These are phyloP conservation scores for Galerucella pusilla DNA, from an alignment of 2,888 invertebrate species.

Conservation along the genomic window DNA sequence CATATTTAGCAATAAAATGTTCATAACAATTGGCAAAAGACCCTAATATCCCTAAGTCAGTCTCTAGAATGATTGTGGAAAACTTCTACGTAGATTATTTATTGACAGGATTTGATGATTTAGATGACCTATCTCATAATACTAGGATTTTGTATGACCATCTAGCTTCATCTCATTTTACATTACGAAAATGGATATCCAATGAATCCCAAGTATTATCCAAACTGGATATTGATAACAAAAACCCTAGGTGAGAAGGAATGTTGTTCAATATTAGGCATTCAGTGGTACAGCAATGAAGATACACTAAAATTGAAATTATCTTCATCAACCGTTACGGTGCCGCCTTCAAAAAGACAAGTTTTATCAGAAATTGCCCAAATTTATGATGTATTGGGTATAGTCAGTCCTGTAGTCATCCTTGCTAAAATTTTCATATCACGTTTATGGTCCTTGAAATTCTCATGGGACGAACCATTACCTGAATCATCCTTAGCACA, in stretches of 20 bases:
- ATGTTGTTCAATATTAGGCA: too few relatives aligned
- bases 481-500: not conserved
- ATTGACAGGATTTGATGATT: conserved; percentile 11
- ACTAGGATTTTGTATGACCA: not conserved
- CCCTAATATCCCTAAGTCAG: too few relatives aligned
- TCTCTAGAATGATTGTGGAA: too few relatives aligned
- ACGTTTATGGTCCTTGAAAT: not conserved
- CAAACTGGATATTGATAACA: not conserved
- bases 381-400: not conserved
- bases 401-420: conserved; percentile 1
- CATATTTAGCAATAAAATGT: too few relatives aligned
- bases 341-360: conserved; percentile 2
- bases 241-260: not conserved
- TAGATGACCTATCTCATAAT: conserved; percentile 3
- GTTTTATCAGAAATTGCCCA: not conserved
- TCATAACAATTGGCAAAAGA: too few relatives aligned
- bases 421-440: not conserved
- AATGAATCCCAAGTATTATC: not conserved
- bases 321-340: too few relatives aligned
- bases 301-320: not conserved
- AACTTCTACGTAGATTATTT: conserved; percentile 30
- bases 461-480: not conserved
- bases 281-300: too few relatives aligned
- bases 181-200: not conserved
- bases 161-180: conserved; percentile 2